Evolutionary conservation across 2,113 vertebrate genomes (phyloP), one percentile per base, ranked within the genome.

Genomic region (Hydrochoerus hydrochaeris): DNA sequence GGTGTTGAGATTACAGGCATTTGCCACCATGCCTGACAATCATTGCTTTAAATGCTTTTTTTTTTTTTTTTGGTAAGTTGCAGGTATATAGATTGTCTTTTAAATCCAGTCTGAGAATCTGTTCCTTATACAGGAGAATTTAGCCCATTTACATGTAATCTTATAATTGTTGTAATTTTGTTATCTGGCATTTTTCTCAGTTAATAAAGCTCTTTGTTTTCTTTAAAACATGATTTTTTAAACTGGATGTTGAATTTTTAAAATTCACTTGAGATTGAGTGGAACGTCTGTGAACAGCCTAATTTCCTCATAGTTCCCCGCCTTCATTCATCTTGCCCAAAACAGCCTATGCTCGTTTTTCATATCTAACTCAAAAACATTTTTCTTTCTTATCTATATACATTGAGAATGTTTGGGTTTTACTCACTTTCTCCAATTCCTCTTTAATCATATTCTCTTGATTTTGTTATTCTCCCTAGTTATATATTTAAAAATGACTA

Each of bases 101-200:
- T 97, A 84, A 95, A 98, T 95, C 57, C 49, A 77, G 92, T 90
- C 57, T 86, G n/a, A 82, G 89, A 88, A 89, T 92, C 32, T 67
- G 3, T 7, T 91, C 96, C 91, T 96, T 85, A 90, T 94, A 75
- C 62, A 57, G 46, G 30, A 86, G 78, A 96, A 96, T 96, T 90
- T 96, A 95, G 75, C 85, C 62, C 78, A 92, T 93, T 94, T 95
- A 95, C 24, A 93, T 84, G 65, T 96, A 94, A 94, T 94, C 83
- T 97, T 91, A 62, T 93, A 95, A 95, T 97, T 60, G 54, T 95
- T 80, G 2, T 91, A 93, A 97, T 89, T 97, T 30, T 96, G 83
- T 95, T 69, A 88, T 14, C 82, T 20, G 75, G 26, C 78, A 38
- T 95, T 94, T 95, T 92, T 96, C 73, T 97, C 62, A 84, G 80